Base-by-base conservation (phyloP, 2,888 invertebrate genomes). In the Agrotis segetum region DNA sequence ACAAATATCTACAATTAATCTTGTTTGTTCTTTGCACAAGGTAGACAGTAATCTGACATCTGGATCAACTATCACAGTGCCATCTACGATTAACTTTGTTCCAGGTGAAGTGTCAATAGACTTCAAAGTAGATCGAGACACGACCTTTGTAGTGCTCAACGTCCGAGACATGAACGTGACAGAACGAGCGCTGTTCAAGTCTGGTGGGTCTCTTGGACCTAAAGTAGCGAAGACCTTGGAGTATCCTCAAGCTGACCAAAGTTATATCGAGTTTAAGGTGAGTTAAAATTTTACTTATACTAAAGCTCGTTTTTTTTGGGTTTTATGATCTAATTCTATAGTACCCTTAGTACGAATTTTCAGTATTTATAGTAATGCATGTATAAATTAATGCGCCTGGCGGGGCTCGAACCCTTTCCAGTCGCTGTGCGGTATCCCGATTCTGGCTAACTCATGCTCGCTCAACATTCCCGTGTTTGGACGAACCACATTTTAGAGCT, bases 91-190 rank as follows among this genome's bases (percentile, higher is more conserved):
- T n/a, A n/a, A n/a, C 47, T 52, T 71, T 21, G 49, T 82, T 68
- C 50, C 93, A 98, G 98, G 98, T 87, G 98, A 98, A 97, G 98
- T 98, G 50, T 98, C 98, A 72, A 98, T 98, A 92, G 98, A 98
- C 93, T 97, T 99, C 93, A 97, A 97, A 86, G 97, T 98, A 76
- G 98, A 98, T 88, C 97, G 98, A 86, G 98, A 98, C 90, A 98
- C 98, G 46, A 96, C 97, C 88, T 98, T 98, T 92, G 97, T 98
- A 87, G 98, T 99, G 76, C 97, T 99, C 85, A 98, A 99, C 93
- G 97, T 98, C 81, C 97, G 98, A 88, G 98, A 98, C 88, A 97
- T 99, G 95, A 98, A 98, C 88, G 98, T 99, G 82, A 98, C 98
- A 0, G 98, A 98, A 91, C 97, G 98, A 89, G 97, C 97, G 0